Base-by-base conservation (phyloP, 2,888 invertebrate species). In the Perizoma affinitatum region DNA sequence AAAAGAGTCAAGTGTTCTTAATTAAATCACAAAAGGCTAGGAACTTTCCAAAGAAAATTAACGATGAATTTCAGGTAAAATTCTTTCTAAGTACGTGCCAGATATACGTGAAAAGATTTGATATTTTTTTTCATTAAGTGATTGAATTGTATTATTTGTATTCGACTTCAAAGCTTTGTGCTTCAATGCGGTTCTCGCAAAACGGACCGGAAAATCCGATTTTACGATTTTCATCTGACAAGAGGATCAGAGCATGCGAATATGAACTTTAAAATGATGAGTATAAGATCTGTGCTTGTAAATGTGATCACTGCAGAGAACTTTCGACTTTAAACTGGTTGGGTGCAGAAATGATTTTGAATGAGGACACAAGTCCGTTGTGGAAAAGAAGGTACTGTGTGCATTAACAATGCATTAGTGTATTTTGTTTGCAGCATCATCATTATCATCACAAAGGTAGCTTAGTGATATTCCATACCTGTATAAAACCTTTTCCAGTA, bases 161-260 rank as follows among this genome's bases (percentile, higher is more conserved):
- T 41, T 55, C 22, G 47, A 36, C 49, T 52, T 57, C 49, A 22
- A 43, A 47, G 42, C 36, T 22, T 34, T 36, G n/a, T 22, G 22
- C n/a, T n/a, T n/a, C n/a, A n/a, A n/a, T n/a, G n/a, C n/a, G 59
- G 61, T 61, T 65, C 58, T 65, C 45, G 67, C 46, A 65, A 70
- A 75, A 77, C 75, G 71, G 70, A 67, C 70, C 72, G 75, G 73
- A 74, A 78, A 78, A 78, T 74, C 75, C 70, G 70, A 77, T 77
- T 70, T 69, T 66, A 68, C 70, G 69, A 76, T 76, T 78, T 76
- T 78, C 73, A 78, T 76, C 74, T 73, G 41, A 52, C 44, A 62
- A 62, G 54, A 58, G 47, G 58, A 62, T 62, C 54, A 51, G 43
- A 33, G 43, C 50, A 35, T 10, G 35, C 46, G 50, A 62, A 58